Conservation (phyloP, 2,113 vertebrate genomes). For the Cercopithecus mona region DNA sequence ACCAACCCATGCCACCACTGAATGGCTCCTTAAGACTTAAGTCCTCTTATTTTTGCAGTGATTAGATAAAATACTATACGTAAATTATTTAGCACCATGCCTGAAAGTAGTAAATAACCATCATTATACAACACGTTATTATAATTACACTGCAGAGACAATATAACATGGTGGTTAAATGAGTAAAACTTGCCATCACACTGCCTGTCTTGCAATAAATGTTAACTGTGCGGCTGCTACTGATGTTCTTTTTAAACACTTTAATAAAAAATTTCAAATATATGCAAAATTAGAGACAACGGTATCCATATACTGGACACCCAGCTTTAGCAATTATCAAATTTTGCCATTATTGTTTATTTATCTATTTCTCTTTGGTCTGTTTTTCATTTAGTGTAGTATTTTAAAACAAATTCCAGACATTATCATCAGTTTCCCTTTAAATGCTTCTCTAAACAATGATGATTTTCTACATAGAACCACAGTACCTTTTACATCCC, state of each 20-base stretch:
- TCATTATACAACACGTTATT: background rate
- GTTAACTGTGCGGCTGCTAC: background rate
- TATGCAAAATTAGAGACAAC: background rate
- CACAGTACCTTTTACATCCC: background rate
- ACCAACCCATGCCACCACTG: background rate
- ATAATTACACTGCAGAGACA: background rate
- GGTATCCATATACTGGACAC: background rate
- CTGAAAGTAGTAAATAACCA: background rate
- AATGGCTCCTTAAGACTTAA: background rate
- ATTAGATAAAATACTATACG: background rate
- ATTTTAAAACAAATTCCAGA: background rate
- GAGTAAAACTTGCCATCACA: background rate
- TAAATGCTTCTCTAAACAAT: background rate
- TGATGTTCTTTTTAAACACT: background rate
- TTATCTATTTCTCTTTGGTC: background rate
- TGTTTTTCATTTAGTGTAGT: background rate
- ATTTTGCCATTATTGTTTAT: background rate
- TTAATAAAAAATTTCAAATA: background rate
- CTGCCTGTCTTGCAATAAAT: background rate
- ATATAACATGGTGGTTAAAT: background rate
- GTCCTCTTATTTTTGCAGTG: background rate
- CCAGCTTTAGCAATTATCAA: background rate
- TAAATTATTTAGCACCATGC: background rate
- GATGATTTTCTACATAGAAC: background rate
- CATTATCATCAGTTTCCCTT: background rate